Base-by-base conservation (phyloP, 2,113 vertebrate genomes). In the Hemibagrus wyckioides region DNA sequence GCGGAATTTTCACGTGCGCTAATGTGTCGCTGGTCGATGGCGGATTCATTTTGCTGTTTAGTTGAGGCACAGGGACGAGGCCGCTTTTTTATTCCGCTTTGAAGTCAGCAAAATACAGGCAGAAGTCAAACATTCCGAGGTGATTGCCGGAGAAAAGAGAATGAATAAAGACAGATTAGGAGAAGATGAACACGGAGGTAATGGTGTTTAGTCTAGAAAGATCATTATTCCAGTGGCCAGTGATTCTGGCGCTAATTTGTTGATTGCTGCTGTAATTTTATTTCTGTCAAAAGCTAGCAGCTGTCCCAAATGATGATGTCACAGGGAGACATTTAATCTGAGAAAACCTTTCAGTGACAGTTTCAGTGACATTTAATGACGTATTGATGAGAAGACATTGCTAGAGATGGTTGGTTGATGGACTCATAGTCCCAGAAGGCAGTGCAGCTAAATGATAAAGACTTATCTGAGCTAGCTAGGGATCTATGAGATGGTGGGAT, bases 1-100 rank as follows among this genome's bases (percentile, higher is more conserved):
- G 67, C 82, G 85, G 92, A 92, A 93, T 93, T 91, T 52, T 90
- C 39, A 92, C 91, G 88, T 91, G 85, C 82, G 30, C 76, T 90
- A 91, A 95, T 89, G 92, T 19, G 85, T 21, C 0, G 6, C 83
- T 69, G 92, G 90, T 93, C 90, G 90, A 90, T 91, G 75, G 85
- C 61, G 39, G 86, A 92, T 95, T 94, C 87, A 91, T 94, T 93
- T 94, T 85, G 88, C 76, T 79, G 67, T 94, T 95, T 93, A 94
- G 85, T 91, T 88, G 19, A 83, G 89, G 90, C 11, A 23, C 44
- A 52, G 88, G 92, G 93, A 93, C 88, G 92, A 89, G 89, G 87
- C 87, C 75, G 85, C 11, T 30, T 90, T 93, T 91, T 86, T 84
- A 91, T 94, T 87, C 90, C 92, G 91, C 93, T 88, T 90, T 91